Conservation (phyloP, 1,140 invertebrate species). For the Zaprionus vittiger region DNA sequence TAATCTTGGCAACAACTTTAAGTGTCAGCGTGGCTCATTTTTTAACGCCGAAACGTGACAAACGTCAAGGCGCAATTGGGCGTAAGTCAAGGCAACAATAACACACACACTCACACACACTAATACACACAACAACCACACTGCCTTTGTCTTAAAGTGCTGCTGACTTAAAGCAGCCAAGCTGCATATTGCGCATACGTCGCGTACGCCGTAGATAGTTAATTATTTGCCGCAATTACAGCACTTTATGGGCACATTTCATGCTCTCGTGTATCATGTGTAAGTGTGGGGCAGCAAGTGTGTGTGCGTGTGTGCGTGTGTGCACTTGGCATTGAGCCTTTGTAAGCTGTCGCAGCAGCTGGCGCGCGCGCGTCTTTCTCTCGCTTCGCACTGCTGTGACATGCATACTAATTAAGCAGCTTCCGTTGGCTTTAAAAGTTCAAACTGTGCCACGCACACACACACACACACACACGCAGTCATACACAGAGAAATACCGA, state of each 20-base stretch:
- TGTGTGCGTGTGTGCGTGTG: conserved; percentile 9
- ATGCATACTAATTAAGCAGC: conserved; percentile 73
- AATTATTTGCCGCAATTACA: conserved; percentile 23
- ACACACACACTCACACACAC: background rate
- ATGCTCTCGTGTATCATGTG: background rate
- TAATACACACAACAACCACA: background rate
- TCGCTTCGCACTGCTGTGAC: conserved; percentile 49
- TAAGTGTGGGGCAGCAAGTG: background rate
- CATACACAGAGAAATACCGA: background rate
- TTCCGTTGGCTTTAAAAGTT: conserved; percentile 32
- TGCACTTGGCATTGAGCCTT: conserved; percentile 44
- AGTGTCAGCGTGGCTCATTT: conserved; percentile 60
- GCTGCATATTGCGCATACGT: conserved; percentile 34
- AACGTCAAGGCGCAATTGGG: conserved; percentile 46
- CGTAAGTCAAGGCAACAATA: background rate
- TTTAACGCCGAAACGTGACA: conserved; percentile 66
- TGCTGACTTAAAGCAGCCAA: background rate
- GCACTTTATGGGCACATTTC: conserved; percentile 6
- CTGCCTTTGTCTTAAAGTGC: background rate
- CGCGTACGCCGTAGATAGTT: background rate
- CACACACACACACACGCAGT: conserved; percentile 4
- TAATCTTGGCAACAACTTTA: conserved; percentile 58
- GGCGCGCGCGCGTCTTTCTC: background rate
- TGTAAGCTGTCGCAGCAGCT: conserved; percentile 40
- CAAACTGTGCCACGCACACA: conserved; percentile 28